A percentile compares a stretch with the other conserved stretches of the same genome.
phyloP scores from a whole-genome alignment of 2,888 invertebrate genomes.

The Eremobia ochroleuca region DNA sequence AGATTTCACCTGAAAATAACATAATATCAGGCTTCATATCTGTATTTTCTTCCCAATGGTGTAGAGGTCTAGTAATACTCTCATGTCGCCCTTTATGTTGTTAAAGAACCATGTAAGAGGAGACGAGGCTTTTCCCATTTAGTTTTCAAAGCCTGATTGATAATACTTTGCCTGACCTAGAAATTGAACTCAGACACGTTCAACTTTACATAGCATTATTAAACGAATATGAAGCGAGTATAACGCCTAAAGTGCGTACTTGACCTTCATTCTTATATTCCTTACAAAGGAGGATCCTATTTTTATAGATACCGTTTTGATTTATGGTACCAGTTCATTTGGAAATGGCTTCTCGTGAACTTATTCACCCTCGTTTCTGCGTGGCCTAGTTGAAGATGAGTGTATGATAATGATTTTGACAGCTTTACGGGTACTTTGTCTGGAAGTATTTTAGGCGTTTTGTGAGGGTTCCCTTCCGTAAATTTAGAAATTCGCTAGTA shows the following conservation, averaged over 20 bases:
- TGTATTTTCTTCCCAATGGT: not conserved
- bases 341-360: conserved; percentile 51
- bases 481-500: conserved; percentile 1
- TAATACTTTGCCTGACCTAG: not conserved
- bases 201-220: not conserved
- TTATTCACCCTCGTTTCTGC: conserved; percentile 52
- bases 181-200: not conserved
- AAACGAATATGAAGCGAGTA: conserved; percentile 38
- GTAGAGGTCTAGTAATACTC: not conserved
- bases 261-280: conserved; percentile 40
- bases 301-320: conserved; percentile 62
- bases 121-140: not conserved
- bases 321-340: conserved; percentile 61
- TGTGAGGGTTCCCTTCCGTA: conserved; percentile 8
- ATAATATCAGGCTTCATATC: not conserved
- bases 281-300: conserved; percentile 47
- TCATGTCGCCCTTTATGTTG: not conserved
- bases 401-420: conserved; percentile 54
- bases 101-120: no score
- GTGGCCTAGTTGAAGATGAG: conserved; percentile 49
- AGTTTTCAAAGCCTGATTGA: not conserved
- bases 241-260: conserved; percentile 41
- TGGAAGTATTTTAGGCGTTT: conserved; percentile 22
- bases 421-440: conserved; percentile 37
- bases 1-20: not conserved